Conservation (phyloP, 2,113 vertebrate genomes). For the Myotis davidii region DNA sequence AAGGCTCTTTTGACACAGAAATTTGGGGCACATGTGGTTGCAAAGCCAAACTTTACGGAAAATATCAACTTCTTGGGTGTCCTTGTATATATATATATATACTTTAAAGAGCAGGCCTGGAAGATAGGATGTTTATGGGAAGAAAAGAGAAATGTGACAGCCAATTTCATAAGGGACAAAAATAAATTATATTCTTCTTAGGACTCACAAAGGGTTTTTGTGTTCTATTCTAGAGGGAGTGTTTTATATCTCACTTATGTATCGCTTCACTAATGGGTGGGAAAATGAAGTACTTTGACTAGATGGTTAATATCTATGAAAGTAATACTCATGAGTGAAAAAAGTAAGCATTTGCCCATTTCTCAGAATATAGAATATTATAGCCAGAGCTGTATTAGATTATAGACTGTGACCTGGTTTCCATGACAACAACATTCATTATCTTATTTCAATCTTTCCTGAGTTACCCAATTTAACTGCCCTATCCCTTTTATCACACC, state of each 20-base stretch:
- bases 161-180: constrained; percentile 53
- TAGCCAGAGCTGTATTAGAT: constrained; percentile 66
- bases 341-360: constrained; percentile 66
- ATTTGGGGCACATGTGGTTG: constrained; percentile 16
- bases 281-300: constrained; percentile 13
- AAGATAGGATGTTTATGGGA: constrained; percentile 51
- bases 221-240: constrained; percentile 37
- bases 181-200: constrained; percentile 60
- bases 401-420: constrained; percentile 78
- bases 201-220: constrained; percentile 40
- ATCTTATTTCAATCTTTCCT: constrained; percentile 75
- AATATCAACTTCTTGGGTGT: constrained; percentile 13
- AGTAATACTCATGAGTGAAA: constrained; percentile 54
- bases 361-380: constrained; percentile 71
- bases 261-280: constrained; percentile 52
- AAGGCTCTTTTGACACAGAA: not conserved
- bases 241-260: constrained; percentile 40
- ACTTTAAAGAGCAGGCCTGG: constrained; percentile 48
- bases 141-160: constrained; percentile 57
- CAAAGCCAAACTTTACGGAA: not conserved
- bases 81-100: constrained; percentile 6
- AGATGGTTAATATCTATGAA: constrained; percentile 62
- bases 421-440: constrained; percentile 79
- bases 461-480: constrained; percentile 79
- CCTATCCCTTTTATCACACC: constrained; percentile 79